Base-by-base conservation (phyloP, 2,888 invertebrate genomes). In the Podabrus alpinus region DNA sequence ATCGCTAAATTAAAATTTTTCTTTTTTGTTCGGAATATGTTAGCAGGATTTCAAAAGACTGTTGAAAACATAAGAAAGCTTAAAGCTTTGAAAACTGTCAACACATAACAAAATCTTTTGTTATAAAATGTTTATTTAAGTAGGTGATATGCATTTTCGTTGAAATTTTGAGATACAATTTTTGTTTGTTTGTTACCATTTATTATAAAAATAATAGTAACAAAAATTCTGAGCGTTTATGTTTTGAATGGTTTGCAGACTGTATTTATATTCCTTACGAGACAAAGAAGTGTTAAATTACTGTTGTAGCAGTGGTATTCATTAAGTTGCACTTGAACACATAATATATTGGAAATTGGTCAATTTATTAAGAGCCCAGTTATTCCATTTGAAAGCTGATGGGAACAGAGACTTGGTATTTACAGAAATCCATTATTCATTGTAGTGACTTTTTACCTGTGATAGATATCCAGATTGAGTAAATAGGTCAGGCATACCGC, bases 361-460 rank as follows among this genome's bases (percentile, higher is more conserved):
- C 66, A 66, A 71, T 67, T 67, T 71, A 71, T 71, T 71, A 66
- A 72, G 15, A 9, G 17, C 17, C 45, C 60, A 61, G 61, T 19
- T 25, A 25, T 60, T 17, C 62, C 17, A 15, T 19, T 64, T 19
- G 62, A n/a, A 68, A 66, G 16, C 59, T 59, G 59, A 16, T 59
- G 67, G 60, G 21, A 59, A 67, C 16, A 9, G 62, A 24, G 16
- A 45, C 62, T 45, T 45, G 16, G 16, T 68, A 29, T 72, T 72
- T 72, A 72, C 67, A 72, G 16, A 60, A 25, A 68, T 72, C 29
- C 24, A 72, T 72, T 72, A 72, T 68, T 72, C 72, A 72, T 68
- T 68, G 29, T 72, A 61, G 60, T 61, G 72, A 72, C 72, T 72
- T 71, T 72, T 68, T 72, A 72, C 72, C 72, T 69, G 68, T 73